These are phyloP conservation scores for Hemibagrus guttatus DNA, from an alignment of 2,797 vertebrate genomes.

Conservation along the genomic window DNA sequence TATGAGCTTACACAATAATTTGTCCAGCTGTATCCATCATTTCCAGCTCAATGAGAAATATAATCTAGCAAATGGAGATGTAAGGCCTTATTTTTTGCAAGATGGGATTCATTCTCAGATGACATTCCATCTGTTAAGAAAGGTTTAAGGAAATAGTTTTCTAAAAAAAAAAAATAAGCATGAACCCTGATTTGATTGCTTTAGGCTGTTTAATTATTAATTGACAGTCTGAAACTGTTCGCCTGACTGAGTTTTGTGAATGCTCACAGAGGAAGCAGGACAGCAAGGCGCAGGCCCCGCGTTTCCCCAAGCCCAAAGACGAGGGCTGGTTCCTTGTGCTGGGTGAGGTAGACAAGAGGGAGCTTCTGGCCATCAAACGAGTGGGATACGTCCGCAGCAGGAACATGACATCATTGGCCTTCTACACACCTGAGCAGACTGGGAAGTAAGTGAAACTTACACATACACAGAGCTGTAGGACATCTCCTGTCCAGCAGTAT, in stretches of 20 bases:
- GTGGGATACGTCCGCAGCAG: conserved; percentile 83
- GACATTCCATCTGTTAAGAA: conserved; percentile 15
- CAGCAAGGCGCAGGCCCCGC: conserved; percentile 85
- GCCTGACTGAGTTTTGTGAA: conserved; percentile 11
- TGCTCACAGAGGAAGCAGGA: conserved; percentile 86
- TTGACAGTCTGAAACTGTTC: neutral
- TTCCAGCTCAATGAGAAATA: neutral
- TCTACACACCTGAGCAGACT: conserved; percentile 88
- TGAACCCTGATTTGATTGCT: neutral
- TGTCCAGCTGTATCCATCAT: neutral
- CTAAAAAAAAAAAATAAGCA: neutral
- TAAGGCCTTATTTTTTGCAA: neutral
- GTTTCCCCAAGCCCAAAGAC: conserved; percentile 92
- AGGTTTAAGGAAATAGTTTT: conserved; percentile 8
- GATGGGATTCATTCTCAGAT: neutral
- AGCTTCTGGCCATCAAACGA: conserved; percentile 91
- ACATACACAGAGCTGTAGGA: neutral
- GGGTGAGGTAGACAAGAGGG: conserved; percentile 90
- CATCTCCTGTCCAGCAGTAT: neutral
- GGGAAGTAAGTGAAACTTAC: conserved; percentile 80
- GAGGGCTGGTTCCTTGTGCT: conserved; percentile 95
- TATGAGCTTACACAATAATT: no score
- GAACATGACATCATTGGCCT: conserved; percentile 81
- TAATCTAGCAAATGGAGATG: neutral
- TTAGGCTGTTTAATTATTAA: neutral